Percentiles rank a stretch among this genome's conserved stretches.
Evolutionary conservation across 2,888 invertebrate species (phyloP).

Genomic region (Polydrusus pterygomalis): DNA sequence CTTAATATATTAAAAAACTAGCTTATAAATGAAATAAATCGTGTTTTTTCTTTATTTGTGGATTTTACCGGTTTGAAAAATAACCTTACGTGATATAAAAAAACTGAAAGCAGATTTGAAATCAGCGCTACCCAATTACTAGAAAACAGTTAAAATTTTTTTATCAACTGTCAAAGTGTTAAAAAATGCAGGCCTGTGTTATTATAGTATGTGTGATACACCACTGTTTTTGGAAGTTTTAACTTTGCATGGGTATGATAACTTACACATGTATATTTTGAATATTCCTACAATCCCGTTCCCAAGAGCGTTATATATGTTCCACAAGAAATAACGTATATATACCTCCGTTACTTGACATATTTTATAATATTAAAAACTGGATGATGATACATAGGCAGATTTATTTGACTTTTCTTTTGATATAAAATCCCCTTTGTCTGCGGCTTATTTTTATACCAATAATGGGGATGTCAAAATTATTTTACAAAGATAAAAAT

Average conservation of each 20-base stretch:
- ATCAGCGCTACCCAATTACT: no score
- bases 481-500: background rate
- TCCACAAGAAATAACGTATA: no score
- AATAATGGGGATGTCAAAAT: background rate
- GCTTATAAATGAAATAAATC: no score
- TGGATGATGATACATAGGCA: background rate
- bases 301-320: background rate
- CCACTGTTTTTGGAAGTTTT: slow-evolving; percentile 6
- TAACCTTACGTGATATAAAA: no score
- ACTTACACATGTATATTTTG: background rate
- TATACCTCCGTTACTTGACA: background rate
- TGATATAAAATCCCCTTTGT: background rate
- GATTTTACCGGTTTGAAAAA: no score
- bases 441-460: background rate
- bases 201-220: background rate
- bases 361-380: slow-evolving; percentile 22
- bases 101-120: no score
- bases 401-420: slow-evolving; percentile 6
- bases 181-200: no score
- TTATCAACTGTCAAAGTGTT: no score
- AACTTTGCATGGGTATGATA: background rate
- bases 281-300: background rate
- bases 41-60: no score
- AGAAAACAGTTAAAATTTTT: no score
- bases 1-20: no score